phyloP scores from a whole-genome alignment of 1,140 invertebrate genomes.

The Aphidius ervi region DNA sequence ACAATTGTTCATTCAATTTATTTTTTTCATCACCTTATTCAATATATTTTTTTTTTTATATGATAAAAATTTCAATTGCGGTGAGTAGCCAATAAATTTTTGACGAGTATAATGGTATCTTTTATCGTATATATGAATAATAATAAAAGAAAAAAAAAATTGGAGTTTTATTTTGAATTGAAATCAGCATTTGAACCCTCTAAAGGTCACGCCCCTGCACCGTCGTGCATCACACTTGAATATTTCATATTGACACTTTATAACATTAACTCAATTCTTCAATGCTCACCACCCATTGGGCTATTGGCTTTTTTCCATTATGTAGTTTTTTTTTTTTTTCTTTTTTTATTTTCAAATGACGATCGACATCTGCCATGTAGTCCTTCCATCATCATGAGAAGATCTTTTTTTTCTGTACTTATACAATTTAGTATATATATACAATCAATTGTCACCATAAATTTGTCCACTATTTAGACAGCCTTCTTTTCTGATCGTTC shows the following conservation, averaged over 20 bases:
- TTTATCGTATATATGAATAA: slow-evolving; percentile 17
- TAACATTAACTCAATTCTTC: slow-evolving; percentile 34
- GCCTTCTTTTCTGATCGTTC: slow-evolving; percentile 22
- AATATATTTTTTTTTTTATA: slow-evolving; percentile 12
- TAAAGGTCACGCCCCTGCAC: slow-evolving; percentile 20
- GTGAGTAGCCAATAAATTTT: slow-evolving; percentile 24
- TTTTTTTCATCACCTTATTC: neutral
- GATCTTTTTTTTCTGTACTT: slow-evolving; percentile 5
- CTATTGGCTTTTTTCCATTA: slow-evolving; percentile 14
- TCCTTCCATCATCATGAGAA: slow-evolving; percentile 19
- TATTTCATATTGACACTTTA: slow-evolving; percentile 35
- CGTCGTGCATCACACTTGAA: slow-evolving; percentile 25
- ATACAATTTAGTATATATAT: slow-evolving; percentile 11
- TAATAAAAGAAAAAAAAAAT: slow-evolving; percentile 16
- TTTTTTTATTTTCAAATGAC: slow-evolving; percentile 10
- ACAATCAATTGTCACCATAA: slow-evolving; percentile 19
- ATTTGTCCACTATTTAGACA: slow-evolving; percentile 25
- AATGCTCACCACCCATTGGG: slow-evolving; percentile 25
- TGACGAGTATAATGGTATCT: slow-evolving; percentile 24
- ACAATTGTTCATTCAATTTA: slow-evolving; percentile 4
- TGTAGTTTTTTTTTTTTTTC: neutral
- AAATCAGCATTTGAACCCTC: neutral
- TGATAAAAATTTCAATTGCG: slow-evolving; percentile 22
- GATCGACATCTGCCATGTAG: slow-evolving; percentile 21
- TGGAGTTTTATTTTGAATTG: neutral